Evolutionary conservation across 2,888 invertebrate genomes (phyloP).

Genomic region (Cepaea hortensis): DNA sequence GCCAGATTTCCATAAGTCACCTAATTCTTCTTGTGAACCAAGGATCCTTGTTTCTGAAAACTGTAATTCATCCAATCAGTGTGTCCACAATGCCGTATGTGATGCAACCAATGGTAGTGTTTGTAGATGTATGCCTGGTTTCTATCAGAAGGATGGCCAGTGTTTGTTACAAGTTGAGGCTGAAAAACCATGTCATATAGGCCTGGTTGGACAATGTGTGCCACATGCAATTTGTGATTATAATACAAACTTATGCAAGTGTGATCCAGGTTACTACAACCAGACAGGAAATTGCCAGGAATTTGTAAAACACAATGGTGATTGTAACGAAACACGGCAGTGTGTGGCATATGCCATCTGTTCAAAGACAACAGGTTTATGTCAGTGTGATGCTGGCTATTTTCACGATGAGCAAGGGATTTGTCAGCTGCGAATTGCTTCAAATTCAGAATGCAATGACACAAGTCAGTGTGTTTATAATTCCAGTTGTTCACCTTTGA

Average conservation of each 20-base stretch:
- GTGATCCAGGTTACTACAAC: constrained; percentile 45
- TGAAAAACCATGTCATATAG: constrained; percentile 10
- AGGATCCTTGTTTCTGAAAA: constrained; percentile 14
- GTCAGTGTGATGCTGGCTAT: constrained; percentile 34
- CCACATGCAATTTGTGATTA: constrained; percentile 42
- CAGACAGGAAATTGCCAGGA: constrained; percentile 25
- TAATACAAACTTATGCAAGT: constrained; percentile 26
- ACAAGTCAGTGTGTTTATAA: constrained; percentile 44
- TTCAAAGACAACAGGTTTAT: constrained; percentile 7
- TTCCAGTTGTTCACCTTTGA: constrained; percentile 23
- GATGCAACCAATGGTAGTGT: neutral
- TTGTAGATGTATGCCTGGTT: constrained; percentile 40
- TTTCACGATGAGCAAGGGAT: constrained; percentile 31
- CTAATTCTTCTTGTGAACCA: constrained; percentile 24
- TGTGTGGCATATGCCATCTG: constrained; percentile 44
- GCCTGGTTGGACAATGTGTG: constrained; percentile 37
- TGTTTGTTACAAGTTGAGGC: constrained; percentile 2
- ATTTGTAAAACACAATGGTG: constrained; percentile 6
- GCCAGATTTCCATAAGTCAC: constrained; percentile 33
- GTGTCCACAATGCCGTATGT: constrained; percentile 46
- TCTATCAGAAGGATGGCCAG: constrained; percentile 41
- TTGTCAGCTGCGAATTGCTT: constrained; percentile 32
- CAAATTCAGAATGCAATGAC: constrained; percentile 13
- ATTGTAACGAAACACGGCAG: constrained; percentile 35
- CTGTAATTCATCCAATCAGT: constrained; percentile 43